phyloP scores from a whole-genome alignment of 2,113 vertebrate species.

The Cervus canadensis region DNA sequence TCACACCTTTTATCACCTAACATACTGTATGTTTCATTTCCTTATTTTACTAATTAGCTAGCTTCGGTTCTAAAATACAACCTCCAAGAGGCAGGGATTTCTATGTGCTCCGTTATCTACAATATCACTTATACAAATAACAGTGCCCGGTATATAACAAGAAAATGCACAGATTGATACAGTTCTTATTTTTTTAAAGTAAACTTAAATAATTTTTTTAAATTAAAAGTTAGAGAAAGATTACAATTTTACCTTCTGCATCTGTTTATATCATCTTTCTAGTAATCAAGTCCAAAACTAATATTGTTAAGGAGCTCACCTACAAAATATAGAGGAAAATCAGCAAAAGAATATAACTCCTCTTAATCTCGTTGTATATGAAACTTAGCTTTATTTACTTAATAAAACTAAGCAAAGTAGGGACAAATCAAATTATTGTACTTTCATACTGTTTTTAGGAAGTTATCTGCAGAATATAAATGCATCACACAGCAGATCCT shows the following conservation, averaged over 20 bases:
- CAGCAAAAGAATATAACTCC: constrained; percentile 12
- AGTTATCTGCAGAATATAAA: not conserved
- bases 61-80: constrained; percentile 5
- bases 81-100: not conserved
- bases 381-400: not conserved
- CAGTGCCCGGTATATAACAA: not conserved
- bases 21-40: not conserved
- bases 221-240: constrained; percentile 11
- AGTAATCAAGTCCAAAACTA: not conserved
- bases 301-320: constrained; percentile 8
- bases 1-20: not conserved
- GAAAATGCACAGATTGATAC: not conserved
- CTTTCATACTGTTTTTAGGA: not conserved
- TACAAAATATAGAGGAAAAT: constrained; percentile 39
- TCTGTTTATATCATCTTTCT: constrained; percentile 10
- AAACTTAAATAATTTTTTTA: not conserved
- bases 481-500: not conserved
- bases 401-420: not conserved
- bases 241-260: constrained; percentile 20
- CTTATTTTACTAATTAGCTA: not conserved
- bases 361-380: not conserved
- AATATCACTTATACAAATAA: not conserved
- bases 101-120: not conserved
- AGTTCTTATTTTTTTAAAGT: not conserved
- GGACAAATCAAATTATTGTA: not conserved